Percentiles rank a stretch among this genome's conserved stretches.
These are phyloP conservation scores for Bombus polaris DNA, from an alignment of 1,140 invertebrate species.

Conservation along the genomic window DNA sequence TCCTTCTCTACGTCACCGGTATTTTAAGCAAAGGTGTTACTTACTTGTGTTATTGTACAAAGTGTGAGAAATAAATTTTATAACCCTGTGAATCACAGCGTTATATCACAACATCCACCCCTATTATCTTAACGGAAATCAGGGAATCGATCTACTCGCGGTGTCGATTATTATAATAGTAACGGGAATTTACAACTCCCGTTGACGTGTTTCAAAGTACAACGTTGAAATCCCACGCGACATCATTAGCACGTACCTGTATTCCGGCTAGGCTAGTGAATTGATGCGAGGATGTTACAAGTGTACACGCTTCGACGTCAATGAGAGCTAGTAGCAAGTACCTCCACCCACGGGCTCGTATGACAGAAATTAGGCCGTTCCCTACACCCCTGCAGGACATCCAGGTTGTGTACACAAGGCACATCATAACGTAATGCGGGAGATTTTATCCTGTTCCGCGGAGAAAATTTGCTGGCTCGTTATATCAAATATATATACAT, in stretches of 20 bases:
- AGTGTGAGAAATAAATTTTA: no score
- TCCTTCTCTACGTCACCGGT: no score
- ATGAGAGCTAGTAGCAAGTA: constrained; percentile 89
- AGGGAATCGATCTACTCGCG: no score
- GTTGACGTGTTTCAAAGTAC: not conserved
- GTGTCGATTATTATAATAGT: no score
- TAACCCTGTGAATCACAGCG: no score
- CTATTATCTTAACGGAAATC: no score
- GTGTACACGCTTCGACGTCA: constrained; percentile 92
- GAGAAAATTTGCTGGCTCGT: constrained; percentile 15
- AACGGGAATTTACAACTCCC: no score
- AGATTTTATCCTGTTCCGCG: constrained; percentile 87
- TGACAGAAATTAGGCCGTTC: constrained; percentile 85
- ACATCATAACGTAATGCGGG: constrained; percentile 90
- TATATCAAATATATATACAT: not conserved
- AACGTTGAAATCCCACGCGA: not conserved
- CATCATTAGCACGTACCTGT: constrained; percentile 80
- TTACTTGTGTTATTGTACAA: no score
- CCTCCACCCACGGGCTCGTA: constrained; percentile 88
- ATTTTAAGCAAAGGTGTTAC: no score
- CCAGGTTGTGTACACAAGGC: constrained; percentile 89
- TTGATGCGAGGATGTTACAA: constrained; percentile 89
- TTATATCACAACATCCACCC: no score
- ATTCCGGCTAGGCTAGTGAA: constrained; percentile 86
- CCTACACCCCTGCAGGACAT: constrained; percentile 87